These are phyloP conservation scores for Whitmania pigra DNA, from an alignment of 1,140 invertebrate species.

Conservation along the genomic window DNA sequence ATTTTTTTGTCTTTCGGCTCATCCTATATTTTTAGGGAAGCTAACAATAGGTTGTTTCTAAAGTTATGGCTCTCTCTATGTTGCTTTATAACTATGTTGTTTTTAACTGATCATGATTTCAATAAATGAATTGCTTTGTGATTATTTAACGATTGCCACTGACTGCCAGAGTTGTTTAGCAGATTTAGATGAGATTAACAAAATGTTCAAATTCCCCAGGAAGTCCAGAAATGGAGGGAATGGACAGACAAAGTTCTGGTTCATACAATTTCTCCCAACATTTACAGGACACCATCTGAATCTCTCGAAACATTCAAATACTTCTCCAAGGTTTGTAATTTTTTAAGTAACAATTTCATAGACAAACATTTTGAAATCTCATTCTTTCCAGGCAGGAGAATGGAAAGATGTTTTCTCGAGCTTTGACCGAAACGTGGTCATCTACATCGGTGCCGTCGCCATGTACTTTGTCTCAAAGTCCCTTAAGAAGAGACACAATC, in stretches of 20 bases:
- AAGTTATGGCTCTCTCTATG: neutral
- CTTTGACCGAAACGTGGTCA: slow-evolving; percentile 70
- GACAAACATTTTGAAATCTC: neutral
- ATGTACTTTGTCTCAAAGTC: slow-evolving; percentile 87
- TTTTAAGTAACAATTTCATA: neutral
- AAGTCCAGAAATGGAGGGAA: slow-evolving; percentile 67
- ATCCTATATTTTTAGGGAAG: too few relatives aligned
- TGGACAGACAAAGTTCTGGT: slow-evolving; percentile 85
- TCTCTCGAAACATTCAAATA: slow-evolving; percentile 44
- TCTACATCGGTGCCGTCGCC: slow-evolving; percentile 80
- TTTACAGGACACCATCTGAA: slow-evolving; percentile 74
- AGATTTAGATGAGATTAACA: too few relatives aligned
- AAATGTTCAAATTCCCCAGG: neutral
- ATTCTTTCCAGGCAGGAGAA: slow-evolving; percentile 55
- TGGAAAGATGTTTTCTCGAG: slow-evolving; percentile 77
- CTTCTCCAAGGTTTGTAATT: slow-evolving; percentile 28
- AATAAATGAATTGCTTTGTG: neutral
- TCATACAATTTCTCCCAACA: slow-evolving; percentile 87
- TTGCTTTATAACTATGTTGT: neutral
- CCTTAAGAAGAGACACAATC: slow-evolving; percentile 69
- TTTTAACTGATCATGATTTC: neutral
- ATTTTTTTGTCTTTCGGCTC: neutral
- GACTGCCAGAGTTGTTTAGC: neutral
- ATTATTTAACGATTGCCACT: neutral
- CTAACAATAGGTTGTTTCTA: too few relatives aligned